Conservation (phyloP, 2,113 vertebrate species). For the Hippocampus zosterae region DNA sequence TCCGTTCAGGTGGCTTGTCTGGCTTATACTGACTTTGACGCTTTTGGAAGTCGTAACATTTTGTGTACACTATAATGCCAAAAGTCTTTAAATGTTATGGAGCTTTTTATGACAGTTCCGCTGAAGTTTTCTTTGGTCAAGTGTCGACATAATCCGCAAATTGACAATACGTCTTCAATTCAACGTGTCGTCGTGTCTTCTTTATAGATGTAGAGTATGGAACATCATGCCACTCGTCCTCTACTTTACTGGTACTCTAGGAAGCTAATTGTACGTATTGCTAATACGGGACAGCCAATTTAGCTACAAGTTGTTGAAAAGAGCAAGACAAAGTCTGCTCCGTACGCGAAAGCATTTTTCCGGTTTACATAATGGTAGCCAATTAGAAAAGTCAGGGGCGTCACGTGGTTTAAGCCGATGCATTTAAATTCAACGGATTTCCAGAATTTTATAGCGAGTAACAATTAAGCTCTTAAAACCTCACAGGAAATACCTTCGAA, state of each 20-base stretch:
- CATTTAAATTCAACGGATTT: background rate
- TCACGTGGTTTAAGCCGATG: background rate
- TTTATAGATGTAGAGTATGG: background rate
- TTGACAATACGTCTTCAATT: background rate
- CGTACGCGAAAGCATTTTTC: background rate
- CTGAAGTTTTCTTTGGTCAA: background rate
- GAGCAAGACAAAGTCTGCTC: background rate
- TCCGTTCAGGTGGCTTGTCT: background rate
- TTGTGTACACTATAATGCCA: background rate
- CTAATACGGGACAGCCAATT: background rate
- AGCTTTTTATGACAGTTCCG: background rate
- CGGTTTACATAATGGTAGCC: background rate
- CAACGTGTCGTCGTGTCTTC: background rate
- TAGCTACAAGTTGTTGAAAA: background rate
- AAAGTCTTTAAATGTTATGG: background rate
- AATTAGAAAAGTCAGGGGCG: background rate
- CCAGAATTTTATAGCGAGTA: background rate
- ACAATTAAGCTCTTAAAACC: no score
- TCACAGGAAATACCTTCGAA: no score
- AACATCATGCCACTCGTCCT: background rate
- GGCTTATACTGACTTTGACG: background rate
- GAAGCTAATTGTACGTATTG: background rate
- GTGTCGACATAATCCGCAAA: background rate
- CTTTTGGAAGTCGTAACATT: background rate
- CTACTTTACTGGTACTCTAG: background rate